Base-by-base conservation (phyloP, 2,797 vertebrate genomes). In the Ciconia nigra region DNA sequence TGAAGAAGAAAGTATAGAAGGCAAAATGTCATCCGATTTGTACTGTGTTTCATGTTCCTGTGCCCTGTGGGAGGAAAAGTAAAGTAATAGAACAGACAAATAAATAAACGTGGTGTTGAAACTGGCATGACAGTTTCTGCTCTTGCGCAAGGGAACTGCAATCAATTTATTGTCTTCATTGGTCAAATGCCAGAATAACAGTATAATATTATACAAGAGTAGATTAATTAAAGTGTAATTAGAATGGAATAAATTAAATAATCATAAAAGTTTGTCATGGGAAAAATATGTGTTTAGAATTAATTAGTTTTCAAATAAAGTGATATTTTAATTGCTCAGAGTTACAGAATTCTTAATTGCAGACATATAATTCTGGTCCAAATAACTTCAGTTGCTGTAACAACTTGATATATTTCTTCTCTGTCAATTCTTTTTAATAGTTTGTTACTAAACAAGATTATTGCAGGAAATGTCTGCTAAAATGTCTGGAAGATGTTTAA, bases 151-250 rank as follows among this genome's bases (percentile, higher is more conserved):
- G 51, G 37, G 95, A 95, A 83, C 97, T 94, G 96, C 90, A 90
- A 97, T 98, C 98, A 95, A 95, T 83, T 97, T 95, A 93, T 96
- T 93, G 73, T 96, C 97, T 71, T 78, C 72, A 14, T 88, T 96
- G 97, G 97, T 97, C 83, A 58, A 37, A 52, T 96, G 98, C 98
- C 98, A 98, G 94, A 96, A 92, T 98, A 98, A 98, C 97, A 96
- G 97, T 97, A 96, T 97, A 97, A 89, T 95, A 97, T 97, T 98
- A 97, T 97, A 97, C 93, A 96, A 97, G 94, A 96, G 97, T 96
- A 98, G 97, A 98, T 98, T 98, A 98, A 98, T 98, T 98, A 98
- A 98, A 98, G 98, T 97, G 92, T 98, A 98, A 98, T 98, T 98
- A 98, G 97, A 98, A 97, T 79, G 90, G 97, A 96, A 98, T 98